A percentile compares a stretch with the other conserved stretches of the same genome.
These are phyloP conservation scores for Neoseiulus cucumeris DNA, from an alignment of 1,140 invertebrate genomes.

Conservation along the genomic window DNA sequence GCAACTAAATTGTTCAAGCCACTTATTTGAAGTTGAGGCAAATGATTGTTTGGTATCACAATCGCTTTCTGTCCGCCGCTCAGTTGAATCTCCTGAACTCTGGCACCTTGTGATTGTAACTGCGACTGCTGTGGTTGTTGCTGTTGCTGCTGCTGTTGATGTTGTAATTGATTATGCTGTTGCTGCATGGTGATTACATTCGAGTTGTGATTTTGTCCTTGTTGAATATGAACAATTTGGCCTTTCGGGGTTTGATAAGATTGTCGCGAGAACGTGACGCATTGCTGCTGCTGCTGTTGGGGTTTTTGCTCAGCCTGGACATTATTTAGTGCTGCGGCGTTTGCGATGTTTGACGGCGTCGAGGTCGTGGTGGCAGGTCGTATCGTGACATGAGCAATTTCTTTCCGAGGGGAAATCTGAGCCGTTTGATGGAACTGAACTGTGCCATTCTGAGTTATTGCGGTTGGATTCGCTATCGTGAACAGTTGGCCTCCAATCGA, in stretches of 20 bases:
- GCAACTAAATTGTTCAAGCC: neutral
- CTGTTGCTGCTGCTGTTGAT: neutral
- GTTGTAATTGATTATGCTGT: neutral
- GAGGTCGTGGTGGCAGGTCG: no score
- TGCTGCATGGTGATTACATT: neutral
- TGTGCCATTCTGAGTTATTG: neutral
- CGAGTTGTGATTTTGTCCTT: neutral
- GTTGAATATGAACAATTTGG: neutral
- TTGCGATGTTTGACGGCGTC: no score
- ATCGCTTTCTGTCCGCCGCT: constrained; percentile 9
- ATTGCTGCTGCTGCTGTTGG: neutral
- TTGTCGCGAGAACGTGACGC: neutral
- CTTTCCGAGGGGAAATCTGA: no score
- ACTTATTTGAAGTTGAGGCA: neutral
- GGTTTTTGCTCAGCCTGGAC: neutral
- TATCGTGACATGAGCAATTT: no score
- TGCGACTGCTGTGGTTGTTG: neutral
- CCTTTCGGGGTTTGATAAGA: neutral
- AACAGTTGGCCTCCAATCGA: constrained; percentile 9
- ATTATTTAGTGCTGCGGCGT: neutral
- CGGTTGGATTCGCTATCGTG: neutral
- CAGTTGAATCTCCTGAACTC: neutral
- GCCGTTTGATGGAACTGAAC: no score
- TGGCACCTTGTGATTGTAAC: neutral
- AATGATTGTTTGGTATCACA: neutral